Base-by-base conservation (phyloP, 2,797 vertebrate genomes). In the Hirundo rustica region DNA sequence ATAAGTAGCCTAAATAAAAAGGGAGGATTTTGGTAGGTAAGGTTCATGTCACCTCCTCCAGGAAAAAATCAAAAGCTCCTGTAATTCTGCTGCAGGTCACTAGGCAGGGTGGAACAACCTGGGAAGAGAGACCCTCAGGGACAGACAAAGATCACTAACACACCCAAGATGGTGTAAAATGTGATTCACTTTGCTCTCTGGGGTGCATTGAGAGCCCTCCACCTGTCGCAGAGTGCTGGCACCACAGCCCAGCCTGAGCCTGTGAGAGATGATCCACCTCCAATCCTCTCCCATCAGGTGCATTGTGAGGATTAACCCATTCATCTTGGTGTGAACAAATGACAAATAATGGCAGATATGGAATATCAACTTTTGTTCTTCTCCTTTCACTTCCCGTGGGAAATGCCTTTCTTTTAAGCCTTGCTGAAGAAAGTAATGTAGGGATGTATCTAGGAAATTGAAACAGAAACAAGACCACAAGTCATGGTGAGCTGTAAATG, bases 131-230 rank as follows among this genome's bases (percentile, higher is more conserved):
- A 22, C 19, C 22, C 10, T 29, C 0, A 6, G 50, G 10, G 21
- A 2, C 2, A 2, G 34, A 3, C 5, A 5, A 38, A 34, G 27
- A 13, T 6, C 0, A 0, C 29, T 13, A 20, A 22, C 6, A 30
- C 29, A 4, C 8, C 18, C 2, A 2, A n/a, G 54, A 18, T 9
- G 18, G 14, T 4, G 7, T 9, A 32, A 66, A n/a, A 4, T 27
- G 11, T 3, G 3, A 10, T 40, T 32, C 13, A 13, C 5, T 42
- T 50, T 47, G 21, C 42, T 66, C 53, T 74, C 30, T 42, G 62
- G 18, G 1, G 1, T n/a, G 18, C 40, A 30, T 34, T 30, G 22
- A 4, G 10, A 57, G n/a, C 22, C 2, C 50, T 26, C 53, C 3
- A 6, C 5, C 5, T 26, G 22, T 32, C 0, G 0, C 0, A 0